Evolutionary conservation across 2,113 vertebrate species (phyloP).

Genomic region (Datnioides undecimradiatus): DNA sequence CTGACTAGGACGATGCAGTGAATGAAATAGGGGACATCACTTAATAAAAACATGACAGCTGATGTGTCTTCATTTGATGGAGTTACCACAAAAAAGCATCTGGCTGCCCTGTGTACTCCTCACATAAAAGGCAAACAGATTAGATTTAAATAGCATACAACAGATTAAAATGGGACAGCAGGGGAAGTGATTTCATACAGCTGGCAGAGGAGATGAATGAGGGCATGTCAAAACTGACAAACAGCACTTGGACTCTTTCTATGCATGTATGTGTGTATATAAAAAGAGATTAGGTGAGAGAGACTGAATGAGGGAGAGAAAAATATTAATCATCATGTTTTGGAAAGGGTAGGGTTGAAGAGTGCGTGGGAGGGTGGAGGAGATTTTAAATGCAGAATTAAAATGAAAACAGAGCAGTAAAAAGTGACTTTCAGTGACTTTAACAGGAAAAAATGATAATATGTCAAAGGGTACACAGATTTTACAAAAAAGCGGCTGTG

Average conservation of each 20-base stretch:
- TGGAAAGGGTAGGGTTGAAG: neutral
- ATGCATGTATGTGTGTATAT: neutral
- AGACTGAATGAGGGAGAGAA: constrained; percentile 20
- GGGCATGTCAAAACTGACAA: constrained; percentile 29
- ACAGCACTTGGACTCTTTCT: constrained; percentile 30
- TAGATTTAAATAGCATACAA: constrained; percentile 41
- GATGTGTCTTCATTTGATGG: constrained; percentile 34
- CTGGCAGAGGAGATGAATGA: constrained; percentile 17
- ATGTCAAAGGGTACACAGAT: constrained; percentile 1
- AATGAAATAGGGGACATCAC: constrained; percentile 9
- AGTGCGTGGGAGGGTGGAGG: neutral
- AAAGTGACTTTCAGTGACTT: neutral
- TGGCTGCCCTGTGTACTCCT: neutral
- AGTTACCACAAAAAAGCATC: constrained; percentile 14
- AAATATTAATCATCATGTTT: constrained; percentile 35
- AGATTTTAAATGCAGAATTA: constrained; percentile 15
- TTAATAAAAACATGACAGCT: constrained; percentile 12
- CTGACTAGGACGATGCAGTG: neutral
- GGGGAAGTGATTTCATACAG: constrained; percentile 46
- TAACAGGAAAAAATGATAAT: neutral
- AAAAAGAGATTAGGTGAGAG: constrained; percentile 31
- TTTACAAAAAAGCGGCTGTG: neutral
- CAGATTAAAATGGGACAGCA: constrained; percentile 54
- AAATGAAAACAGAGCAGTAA: constrained; percentile 5
- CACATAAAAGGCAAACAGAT: constrained; percentile 38